A percentile compares a stretch with the other conserved stretches of the same genome.
phyloP scores from a whole-genome alignment of 2,797 vertebrate genomes.

The Ptychadena robeensis region DNA sequence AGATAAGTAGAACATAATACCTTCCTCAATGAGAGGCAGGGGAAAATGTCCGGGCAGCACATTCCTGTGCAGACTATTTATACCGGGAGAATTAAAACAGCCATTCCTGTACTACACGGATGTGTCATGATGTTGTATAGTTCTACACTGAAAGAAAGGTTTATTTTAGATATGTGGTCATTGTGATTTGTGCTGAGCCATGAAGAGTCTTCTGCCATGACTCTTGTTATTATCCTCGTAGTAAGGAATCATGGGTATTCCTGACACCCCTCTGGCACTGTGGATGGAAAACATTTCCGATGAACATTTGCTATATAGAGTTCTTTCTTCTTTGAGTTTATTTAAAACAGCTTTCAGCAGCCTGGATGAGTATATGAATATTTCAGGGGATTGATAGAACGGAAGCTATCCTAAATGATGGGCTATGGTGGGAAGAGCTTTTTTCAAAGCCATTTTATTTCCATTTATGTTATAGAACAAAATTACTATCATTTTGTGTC shows the following conservation, averaged over 20 bases:
- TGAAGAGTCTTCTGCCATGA: neutral
- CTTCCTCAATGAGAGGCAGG: conserved; percentile 28
- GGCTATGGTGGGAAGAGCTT: no score
- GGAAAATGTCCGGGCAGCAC: conserved; percentile 44
- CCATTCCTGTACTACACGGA: neutral
- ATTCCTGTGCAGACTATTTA: conserved; percentile 45
- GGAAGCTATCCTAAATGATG: no score
- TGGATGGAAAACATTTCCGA: neutral
- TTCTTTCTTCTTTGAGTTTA: no score
- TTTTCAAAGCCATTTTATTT: no score
- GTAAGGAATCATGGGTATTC: neutral
- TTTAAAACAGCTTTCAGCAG: neutral
- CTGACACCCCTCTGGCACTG: neutral
- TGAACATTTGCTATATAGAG: no score
- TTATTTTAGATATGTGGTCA: neutral
- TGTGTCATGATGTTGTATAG: neutral
- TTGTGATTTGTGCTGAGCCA: neutral
- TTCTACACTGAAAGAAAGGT: neutral
- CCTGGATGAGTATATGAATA: neutral
- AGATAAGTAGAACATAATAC: conserved; percentile 37
- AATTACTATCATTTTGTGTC: no score
- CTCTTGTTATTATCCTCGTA: neutral
- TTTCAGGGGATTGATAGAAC: no score
- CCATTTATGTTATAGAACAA: no score
- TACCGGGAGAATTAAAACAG: conserved; percentile 17